Evolutionary conservation across 2,797 vertebrate genomes (phyloP).

Genomic region (Vultur gryphus): DNA sequence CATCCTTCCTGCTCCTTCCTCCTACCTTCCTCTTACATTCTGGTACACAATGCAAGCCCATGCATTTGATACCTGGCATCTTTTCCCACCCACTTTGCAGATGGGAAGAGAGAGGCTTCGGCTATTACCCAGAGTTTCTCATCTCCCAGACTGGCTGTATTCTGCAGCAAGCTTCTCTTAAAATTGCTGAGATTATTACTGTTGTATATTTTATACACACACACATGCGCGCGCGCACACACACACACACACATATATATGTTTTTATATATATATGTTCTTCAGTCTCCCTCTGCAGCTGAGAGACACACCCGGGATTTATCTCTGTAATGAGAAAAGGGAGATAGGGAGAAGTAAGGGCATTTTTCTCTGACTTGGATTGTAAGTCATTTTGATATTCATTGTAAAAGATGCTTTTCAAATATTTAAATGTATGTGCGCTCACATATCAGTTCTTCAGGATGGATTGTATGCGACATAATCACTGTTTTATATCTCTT

Average conservation of each 20-base stretch:
- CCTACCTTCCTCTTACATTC: neutral
- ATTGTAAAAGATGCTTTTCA: slow-evolving; percentile 77
- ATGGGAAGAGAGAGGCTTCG: neutral
- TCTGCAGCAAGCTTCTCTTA: slow-evolving; percentile 26
- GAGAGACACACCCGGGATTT: slow-evolving; percentile 65
- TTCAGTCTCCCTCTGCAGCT: slow-evolving; percentile 44
- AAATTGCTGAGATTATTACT: slow-evolving; percentile 46
- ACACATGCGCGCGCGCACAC: neutral
- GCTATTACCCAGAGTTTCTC: neutral
- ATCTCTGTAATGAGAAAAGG: slow-evolving; percentile 79
- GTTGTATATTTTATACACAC: slow-evolving; percentile 47
- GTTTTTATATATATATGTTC: slow-evolving; percentile 6
- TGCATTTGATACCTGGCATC: neutral
- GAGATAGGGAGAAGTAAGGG: slow-evolving; percentile 68
- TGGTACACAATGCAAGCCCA: neutral
- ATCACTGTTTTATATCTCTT: slow-evolving; percentile 47
- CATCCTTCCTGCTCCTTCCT: neutral
- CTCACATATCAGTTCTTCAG: slow-evolving; percentile 66
- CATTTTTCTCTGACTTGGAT: slow-evolving; percentile 72
- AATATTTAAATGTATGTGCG: slow-evolving; percentile 77
- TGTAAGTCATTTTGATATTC: slow-evolving; percentile 77
- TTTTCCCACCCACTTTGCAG: neutral
- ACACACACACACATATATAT: neutral
- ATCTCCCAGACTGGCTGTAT: neutral
- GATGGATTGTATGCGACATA: slow-evolving; percentile 50